Evolutionary conservation across 2,888 invertebrate species (phyloP), one percentile per base, ranked within the genome.

Genomic region (Synergus gifuensis): DNA sequence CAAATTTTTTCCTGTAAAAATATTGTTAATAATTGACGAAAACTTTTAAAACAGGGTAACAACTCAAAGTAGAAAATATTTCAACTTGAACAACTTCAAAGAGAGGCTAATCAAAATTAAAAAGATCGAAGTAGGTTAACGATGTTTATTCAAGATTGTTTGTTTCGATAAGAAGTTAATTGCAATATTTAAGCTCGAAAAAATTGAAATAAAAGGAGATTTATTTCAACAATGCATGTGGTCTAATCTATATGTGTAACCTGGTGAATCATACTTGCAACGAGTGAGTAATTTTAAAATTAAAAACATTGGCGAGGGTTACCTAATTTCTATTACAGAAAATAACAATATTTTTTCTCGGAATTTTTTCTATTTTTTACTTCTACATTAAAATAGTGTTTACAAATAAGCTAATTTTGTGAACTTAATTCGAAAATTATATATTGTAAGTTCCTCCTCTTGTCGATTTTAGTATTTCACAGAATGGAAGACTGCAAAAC

Each of bases 161-260:
- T 64, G 7, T n/a, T 54, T 54, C 4, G 49, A 54, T 11, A 66
- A 5, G 49, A 67, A n/a, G 73, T 73, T 73, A 49, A 73, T 73
- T 73, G 73, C 22, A 22, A 11, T 73, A 54, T 28, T 49, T 40
- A 28, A 73, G 69, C 28, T 22, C 28, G 12, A 14, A 46, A 62
- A 66, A 22, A 46, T 4, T 49, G 28, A 69, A 28, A 46, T 49
- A 46, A 69, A 69, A 22, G 46, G 49, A 11, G 73, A 73, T 54
- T 73, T 73, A 54, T 54, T 73, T 73, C 36, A 54, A 54, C 73
- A 2, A 49, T 54, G 36, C 54, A 36, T 40, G 54, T 40, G 73
- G 54, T 73, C 22, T 73, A 54, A 54, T 73, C 73, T 54, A 73
- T 54, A 73, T n/a, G n/a, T n/a, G n/a, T 73, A 36, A 54, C 73